Percentiles rank a stretch among this genome's conserved stretches.
Evolutionary conservation across 2,797 vertebrate genomes (phyloP).

Genomic region (Chiroxiphia lanceolata): DNA sequence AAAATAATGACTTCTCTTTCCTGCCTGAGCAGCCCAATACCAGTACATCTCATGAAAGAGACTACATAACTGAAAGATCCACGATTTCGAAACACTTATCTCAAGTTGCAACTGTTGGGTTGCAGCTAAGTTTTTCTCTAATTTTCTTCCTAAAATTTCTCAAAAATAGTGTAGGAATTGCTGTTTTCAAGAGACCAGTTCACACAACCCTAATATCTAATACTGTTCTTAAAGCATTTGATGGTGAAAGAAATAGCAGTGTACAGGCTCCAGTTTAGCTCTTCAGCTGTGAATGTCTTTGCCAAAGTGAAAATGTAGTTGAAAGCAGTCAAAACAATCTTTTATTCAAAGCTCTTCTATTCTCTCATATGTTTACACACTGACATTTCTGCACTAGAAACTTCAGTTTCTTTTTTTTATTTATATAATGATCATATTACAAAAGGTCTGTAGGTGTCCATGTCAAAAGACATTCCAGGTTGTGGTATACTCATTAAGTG

Average conservation of each 20-base stretch:
- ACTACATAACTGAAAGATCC: neutral
- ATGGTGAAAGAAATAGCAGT: neutral
- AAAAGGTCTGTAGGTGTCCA: neutral
- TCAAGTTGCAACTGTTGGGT: slow-evolving; percentile 10
- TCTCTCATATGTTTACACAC: neutral
- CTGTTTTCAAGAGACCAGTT: neutral
- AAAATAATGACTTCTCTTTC: slow-evolving; percentile 7
- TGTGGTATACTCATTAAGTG: neutral
- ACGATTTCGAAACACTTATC: neutral
- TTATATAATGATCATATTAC: neutral
- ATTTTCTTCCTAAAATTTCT: slow-evolving; percentile 4
- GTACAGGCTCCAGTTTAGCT: neutral
- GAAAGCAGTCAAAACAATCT: neutral
- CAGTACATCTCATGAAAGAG: neutral
- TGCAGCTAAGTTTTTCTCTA: slow-evolving; percentile 1
- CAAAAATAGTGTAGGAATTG: neutral
- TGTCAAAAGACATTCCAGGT: neutral
- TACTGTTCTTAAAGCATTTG: neutral
- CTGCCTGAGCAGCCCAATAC: neutral
- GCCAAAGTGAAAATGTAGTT: neutral
- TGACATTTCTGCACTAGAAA: neutral
- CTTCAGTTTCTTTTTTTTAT: neutral
- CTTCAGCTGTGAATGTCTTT: neutral
- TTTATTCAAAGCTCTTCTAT: neutral
- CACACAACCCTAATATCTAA: neutral